phyloP scores from a whole-genome alignment of 2,113 vertebrate genomes.

The Plestiodon gilberti region DNA sequence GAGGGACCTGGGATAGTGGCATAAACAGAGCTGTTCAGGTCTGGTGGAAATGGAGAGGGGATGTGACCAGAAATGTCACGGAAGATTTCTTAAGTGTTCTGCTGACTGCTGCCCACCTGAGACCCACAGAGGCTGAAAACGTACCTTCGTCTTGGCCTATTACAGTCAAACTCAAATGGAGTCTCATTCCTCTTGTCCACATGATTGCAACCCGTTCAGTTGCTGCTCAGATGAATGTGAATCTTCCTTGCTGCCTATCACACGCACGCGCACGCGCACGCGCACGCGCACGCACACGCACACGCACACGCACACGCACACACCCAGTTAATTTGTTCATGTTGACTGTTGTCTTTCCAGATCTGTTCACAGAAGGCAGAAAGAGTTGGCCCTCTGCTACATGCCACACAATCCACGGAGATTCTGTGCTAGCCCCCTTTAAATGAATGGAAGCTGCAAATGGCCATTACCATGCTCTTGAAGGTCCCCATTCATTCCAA shows the following conservation, averaged over 20 bases:
- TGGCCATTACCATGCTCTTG: not conserved
- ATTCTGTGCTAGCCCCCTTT: no score
- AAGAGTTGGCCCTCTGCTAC: not conserved
- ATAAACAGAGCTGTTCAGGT: not conserved
- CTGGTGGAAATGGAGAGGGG: not conserved
- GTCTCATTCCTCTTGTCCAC: rapidly evolving
- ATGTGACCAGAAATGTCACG: rapidly evolving
- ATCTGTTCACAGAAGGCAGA: rapidly evolving
- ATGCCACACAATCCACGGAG: not conserved
- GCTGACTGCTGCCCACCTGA: not conserved
- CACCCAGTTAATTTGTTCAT: not conserved
- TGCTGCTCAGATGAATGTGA: rapidly evolving
- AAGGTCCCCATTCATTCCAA: not conserved
- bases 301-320: rapidly evolving
- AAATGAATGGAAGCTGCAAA: not conserved
- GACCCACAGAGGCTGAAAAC: not conserved
- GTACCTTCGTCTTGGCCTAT: not conserved
- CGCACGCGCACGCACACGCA: not conserved
- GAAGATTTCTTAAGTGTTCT: not conserved
- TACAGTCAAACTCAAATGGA: not conserved
- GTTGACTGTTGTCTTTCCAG: not conserved
- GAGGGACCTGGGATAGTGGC: not conserved
- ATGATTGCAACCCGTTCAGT: rapidly evolving
- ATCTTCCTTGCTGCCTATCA: not conserved
- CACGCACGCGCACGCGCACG: not conserved